Evolutionary conservation across 2,797 vertebrate genomes (phyloP).

Genomic region (Cetoscarus ocellatus): DNA sequence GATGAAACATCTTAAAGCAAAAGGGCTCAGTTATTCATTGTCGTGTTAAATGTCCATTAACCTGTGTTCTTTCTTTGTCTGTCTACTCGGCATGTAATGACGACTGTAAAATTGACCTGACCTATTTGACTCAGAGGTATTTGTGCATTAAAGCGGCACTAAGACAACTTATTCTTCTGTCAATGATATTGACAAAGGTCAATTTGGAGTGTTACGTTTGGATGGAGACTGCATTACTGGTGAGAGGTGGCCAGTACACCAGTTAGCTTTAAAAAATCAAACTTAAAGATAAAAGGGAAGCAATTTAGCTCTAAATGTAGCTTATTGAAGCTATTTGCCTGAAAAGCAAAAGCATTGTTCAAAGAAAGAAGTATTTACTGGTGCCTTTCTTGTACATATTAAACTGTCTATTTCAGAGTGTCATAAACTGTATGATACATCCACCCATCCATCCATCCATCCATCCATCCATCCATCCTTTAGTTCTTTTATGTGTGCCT

Average conservation of each 20-base stretch:
- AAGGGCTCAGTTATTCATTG: not conserved
- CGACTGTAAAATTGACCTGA: slow-evolving; percentile 22
- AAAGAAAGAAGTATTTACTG: no score
- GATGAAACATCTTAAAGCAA: not conserved
- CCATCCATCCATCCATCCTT: no score
- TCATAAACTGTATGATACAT: no score
- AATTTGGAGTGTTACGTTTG: slow-evolving; percentile 33
- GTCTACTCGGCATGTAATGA: not conserved
- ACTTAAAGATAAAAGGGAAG: slow-evolving; percentile 10
- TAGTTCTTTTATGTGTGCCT: no score
- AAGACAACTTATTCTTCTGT: slow-evolving; percentile 42
- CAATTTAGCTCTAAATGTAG: no score
- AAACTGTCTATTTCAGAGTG: no score
- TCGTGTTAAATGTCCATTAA: slow-evolving; percentile 1
- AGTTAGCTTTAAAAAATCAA: slow-evolving; percentile 18
- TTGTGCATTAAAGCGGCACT: slow-evolving; percentile 41
- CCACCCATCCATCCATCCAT: no score
- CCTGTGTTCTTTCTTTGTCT: slow-evolving; percentile 1
- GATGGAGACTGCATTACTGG: slow-evolving; percentile 10
- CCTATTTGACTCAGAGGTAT: slow-evolving; percentile 12
- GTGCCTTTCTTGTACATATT: no score
- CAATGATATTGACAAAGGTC: slow-evolving; percentile 52
- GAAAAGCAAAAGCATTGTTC: no score
- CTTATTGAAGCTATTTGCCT: no score
- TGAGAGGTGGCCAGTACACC: slow-evolving; percentile 27